Base-by-base conservation (phyloP, 2,797 vertebrate species). In the Dendrocincla tyrannina region DNA sequence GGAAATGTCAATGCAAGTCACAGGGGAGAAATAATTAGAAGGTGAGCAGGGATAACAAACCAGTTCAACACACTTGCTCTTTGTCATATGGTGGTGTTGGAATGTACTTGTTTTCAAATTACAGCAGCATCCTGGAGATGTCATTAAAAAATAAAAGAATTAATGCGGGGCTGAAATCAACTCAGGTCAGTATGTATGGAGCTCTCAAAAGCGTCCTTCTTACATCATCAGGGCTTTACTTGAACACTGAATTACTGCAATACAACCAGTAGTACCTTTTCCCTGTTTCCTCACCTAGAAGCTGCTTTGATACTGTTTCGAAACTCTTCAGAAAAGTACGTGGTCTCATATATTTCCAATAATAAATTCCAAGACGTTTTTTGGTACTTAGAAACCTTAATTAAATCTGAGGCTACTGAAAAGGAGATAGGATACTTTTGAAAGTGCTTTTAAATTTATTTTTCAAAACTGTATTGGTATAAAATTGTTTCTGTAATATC, bases 331-430 rank as follows among this genome's bases (percentile, higher is more conserved):
- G 32, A 59, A 76, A 66, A 17, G 49, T 76, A 18, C 6, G 46
- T 76, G 35, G 23, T 53, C 17, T 80, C 4, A 30, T 37, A 17
- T n/a, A 60, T 52, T 72, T 79, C 5, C 17, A 82, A 41, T 35
- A 23, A 66, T 0, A 77, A 88, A 66, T 23, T 35, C 75, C 20
- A 73, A 32, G 13, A 1, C 0, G 0, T 6, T 59, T 32, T 82
- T 81, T 74, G 1, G 4, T 60, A 9, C 3, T 60, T 52, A 41
- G 19, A 76, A 91, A 41, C 3, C 22, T 83, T 42, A 58, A 59
- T n/a, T 75, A 56, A 87, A 56, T 47, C 9, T 52, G 32, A 74
- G 12, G 7, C 19, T 73, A 28, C 16, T 59, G 67, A 25, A 85
- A 85, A 89, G 7, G 7, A 6, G 17, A 44, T 30, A 89, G 20